Evolutionary conservation across 2,797 vertebrate species (phyloP), one percentile per base, ranked within the genome.

Genomic region (Poecile montanus): DNA sequence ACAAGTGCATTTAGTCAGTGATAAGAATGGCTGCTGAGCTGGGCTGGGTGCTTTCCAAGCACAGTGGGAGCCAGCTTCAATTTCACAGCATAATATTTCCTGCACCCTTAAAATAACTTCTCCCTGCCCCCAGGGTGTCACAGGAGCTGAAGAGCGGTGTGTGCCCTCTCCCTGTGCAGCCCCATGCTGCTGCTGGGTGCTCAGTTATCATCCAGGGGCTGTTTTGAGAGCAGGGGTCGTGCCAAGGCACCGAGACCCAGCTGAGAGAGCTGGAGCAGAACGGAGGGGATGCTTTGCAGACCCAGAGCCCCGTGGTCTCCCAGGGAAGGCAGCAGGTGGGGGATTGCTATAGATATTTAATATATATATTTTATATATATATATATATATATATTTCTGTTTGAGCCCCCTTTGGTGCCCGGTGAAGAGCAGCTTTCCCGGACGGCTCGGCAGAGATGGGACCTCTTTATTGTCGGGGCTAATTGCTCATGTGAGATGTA

Each of bases 401-500:
- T 21, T 11, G 79, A 54, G 44, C 47, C 58, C 11, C 47, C 32
- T 30, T 61, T 2, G 1, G 48, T 54, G 71, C 47, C 60, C 15
- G 7, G 18, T 18, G 61, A 92, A 72, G 57, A 72, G 56, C 88
- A 47, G 89, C 38, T 84, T 95, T 47, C 82, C 62, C 6, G 13
- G 83, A n/a, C 13, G 2, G 4, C 50, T 81, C 6, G 1, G 79
- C 61, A 73, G 89, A 76, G 61, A 85, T 34, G 81, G 73, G 73
- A 88, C 63, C 65, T 85, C 80, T 85, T 85, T 85, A 67, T 60
- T 94, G 75, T 53, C 6, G 3, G 66, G 54, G 53, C 93, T 95
- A 91, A 95, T 95, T 92, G 95, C 78, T 97, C 92, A 83, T 84
- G 84, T 89, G 94, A 96, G 93, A 91, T 88, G 88, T 95, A 95